Evolutionary conservation across 2,113 vertebrate genomes (phyloP).

Genomic region (Clarias gariepinus): DNA sequence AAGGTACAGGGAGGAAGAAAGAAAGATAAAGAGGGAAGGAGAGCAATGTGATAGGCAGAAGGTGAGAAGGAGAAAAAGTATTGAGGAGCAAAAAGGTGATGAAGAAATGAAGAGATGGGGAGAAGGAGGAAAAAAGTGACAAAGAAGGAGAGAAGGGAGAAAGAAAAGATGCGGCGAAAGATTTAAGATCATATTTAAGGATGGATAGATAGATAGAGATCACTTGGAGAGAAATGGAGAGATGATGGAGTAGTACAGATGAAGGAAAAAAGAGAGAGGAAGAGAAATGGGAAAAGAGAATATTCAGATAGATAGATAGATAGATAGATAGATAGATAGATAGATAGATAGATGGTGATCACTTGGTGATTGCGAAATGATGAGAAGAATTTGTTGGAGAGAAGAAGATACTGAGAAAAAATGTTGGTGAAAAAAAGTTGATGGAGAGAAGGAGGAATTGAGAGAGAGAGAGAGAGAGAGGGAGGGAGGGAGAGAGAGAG

Average conservation of each 20-base stretch:
- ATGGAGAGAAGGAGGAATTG: conserved; percentile 10
- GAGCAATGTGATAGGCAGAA: background rate
- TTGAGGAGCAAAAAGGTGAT: no score
- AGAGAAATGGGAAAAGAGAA: background rate
- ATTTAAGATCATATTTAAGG: no score
- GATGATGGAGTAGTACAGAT: no score
- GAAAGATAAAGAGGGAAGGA: conserved; percentile 1
- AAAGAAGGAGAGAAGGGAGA: no score
- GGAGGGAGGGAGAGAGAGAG: background rate
- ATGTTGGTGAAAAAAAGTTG: background rate
- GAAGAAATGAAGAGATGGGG: no score
- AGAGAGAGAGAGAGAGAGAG: conserved; percentile 4
- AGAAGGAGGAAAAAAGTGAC: no score
- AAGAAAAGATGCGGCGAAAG: no score
- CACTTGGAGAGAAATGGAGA: no score
- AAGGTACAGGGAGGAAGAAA: background rate
- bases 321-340: conserved; percentile 1
- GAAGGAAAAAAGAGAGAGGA: conserved; percentile 12
- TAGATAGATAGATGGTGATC: conserved; percentile 15
- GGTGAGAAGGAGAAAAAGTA: background rate
- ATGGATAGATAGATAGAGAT: no score
- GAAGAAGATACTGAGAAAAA: background rate
- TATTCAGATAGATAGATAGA: background rate
- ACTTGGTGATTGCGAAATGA: no score
- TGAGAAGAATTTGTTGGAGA: background rate